Evolutionary conservation across 2,797 vertebrate species (phyloP), one percentile per base, ranked within the genome.

Genomic region (Poecilia wingei): DNA sequence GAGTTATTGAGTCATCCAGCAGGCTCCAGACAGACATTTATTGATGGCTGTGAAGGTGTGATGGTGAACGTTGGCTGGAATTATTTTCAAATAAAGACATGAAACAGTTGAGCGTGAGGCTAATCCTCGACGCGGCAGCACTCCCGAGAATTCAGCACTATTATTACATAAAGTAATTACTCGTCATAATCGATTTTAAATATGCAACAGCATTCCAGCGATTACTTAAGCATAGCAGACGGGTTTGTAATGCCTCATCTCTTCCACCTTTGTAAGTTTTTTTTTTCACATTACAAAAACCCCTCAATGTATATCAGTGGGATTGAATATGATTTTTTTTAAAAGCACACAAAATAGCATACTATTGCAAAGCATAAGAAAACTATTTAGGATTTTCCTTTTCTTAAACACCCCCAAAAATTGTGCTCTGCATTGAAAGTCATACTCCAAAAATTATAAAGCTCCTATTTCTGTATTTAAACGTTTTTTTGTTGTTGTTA

Each of bases 121-220:
- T n/a, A 33, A 77, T 53, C 10, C n/a, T 31, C 43, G 74, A 22
- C 4, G 53, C n/a, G 45, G 72, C 49, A 47, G 46, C 16, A 51
- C 75, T 81, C 43, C 55, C 49, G 22, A n/a, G 61, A 55, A 28
- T 55, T 69, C 77, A 73, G 57, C 72, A 53, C 53, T 45, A 2
- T n/a, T 61, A 70, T 84, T 51, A 84, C 80, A 84, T 84, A 82
- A 86, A 82, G 78, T 64, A 77, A 83, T 83, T 87, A 85, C 57
- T 79, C 51, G 80, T 78, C 72, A 28, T 36, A 84, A 80, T 89
- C 78, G 22, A 80, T 89, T 55, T 71, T 74, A 64, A 66, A 66
- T 41, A 75, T 83, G 57, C 74, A 53, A 46, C 64, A 59, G 51
- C 33, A 31, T 70, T 46, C 55, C 25, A 47, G 82, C 69, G n/a